phyloP scores from a whole-genome alignment of 2,797 vertebrate species.

The Bovichtus diacanthus region DNA sequence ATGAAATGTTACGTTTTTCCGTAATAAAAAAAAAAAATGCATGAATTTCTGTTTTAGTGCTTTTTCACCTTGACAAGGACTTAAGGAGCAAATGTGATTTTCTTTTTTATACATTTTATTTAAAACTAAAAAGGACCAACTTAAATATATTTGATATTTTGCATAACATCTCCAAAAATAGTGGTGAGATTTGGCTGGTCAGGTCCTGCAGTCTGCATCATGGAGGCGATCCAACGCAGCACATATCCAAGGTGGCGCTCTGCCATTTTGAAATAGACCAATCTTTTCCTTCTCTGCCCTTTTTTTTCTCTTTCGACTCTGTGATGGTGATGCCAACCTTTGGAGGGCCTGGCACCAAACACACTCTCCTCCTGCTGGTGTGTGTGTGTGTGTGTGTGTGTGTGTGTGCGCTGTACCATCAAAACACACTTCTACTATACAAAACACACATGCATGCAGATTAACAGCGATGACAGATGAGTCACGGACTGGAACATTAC shows the following conservation, averaged over 20 bases:
- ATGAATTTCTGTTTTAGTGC: neutral
- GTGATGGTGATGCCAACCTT: conserved; percentile 62
- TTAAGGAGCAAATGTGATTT: neutral
- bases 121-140: neutral
- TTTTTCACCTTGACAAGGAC: neutral
- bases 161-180: conserved; percentile 34
- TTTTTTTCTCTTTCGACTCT: neutral
- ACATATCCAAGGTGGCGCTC: conserved; percentile 58
- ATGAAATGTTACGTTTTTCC: no score
- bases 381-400: conserved; percentile 40
- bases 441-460: conserved; percentile 52
- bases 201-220: conserved; percentile 35
- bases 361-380: conserved; percentile 41
- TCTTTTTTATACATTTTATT: neutral
- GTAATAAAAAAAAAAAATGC: neutral
- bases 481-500: conserved; percentile 57
- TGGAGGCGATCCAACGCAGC: conserved; percentile 55
- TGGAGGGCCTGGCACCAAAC: conserved; percentile 57
- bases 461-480: conserved; percentile 63
- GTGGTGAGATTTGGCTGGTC: conserved; percentile 29
- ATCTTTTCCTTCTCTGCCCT: conserved; percentile 46
- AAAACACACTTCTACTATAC: conserved; percentile 49
- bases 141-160: neutral
- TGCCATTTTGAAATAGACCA: conserved; percentile 58
- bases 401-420: conserved; percentile 45